Evolutionary conservation across 2,888 invertebrate species (phyloP), one percentile per base, ranked within the genome.

Genomic region (Zeuzera pyrina): DNA sequence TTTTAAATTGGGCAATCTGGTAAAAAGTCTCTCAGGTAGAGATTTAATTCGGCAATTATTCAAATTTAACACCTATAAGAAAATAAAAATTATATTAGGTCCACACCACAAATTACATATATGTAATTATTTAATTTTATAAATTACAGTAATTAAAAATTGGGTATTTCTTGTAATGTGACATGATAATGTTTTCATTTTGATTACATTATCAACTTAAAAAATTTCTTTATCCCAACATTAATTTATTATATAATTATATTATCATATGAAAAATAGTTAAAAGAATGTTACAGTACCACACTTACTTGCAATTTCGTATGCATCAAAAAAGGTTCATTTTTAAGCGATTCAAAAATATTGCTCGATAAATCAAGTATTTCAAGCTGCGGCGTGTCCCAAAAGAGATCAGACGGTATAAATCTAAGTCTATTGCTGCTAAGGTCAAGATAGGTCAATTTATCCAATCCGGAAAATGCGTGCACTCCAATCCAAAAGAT

Each of bases 401-500:
- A 85, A 45, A 89, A 87, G 34, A 89, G 57, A 38, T 86, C 84
- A 0, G 74, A 66, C 1, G 79, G 57, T 16, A 90, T 63, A 36
- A 81, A 85, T 50, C 88, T 79, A 30, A 90, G 60, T 14, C 87
- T 79, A 50, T 90, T 90, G 46, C 79, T 84, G 27, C 89, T 87
- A 15, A 90, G 67, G 59, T 90, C 87, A 32, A 90, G 51, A 7
- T 79, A 77, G 25, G 63, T 59, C 12, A 89, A 57, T 8, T 74
- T 63, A 2, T 73, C 65, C 33, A 89, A 41, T 0, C 84, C 81
- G 1, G 73, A 59, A 49, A 90, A 89, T 0, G 88, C 87, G 42
- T 88, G 85, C 31, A 88, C 57, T 6, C 88, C 87, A 29, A 90
- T 83, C 55, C 88, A 87, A 42, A 85, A 85, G 29, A 90, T 84